These are phyloP conservation scores for Merluccius polli DNA, from an alignment of 2,797 vertebrate genomes.

Conservation along the genomic window DNA sequence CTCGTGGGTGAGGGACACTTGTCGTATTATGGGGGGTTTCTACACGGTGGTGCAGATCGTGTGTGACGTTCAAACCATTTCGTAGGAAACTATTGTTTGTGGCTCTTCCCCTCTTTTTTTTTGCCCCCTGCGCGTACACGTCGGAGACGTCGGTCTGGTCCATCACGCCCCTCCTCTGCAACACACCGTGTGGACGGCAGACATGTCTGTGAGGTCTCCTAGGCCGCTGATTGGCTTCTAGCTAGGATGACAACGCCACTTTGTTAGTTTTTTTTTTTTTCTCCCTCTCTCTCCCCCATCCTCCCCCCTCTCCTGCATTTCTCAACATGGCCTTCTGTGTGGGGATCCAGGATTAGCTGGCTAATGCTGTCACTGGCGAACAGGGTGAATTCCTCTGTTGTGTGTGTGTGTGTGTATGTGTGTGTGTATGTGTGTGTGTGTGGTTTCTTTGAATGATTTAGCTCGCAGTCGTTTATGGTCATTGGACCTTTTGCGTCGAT, in stretches of 20 bases:
- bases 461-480: not conserved
- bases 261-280: conserved; percentile 58
- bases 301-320: conserved; percentile 39
- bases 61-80: not conserved
- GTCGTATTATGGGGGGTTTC: too few species aligned
- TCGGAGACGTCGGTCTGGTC: conserved; percentile 61
- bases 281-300: too few species aligned
- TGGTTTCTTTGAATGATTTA: not conserved
- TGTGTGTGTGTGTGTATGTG: too few species aligned
- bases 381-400: not conserved
- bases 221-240: conserved; percentile 64
- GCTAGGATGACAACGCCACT: conserved; percentile 66
- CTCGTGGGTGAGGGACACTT: too few species aligned
- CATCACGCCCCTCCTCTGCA: conserved; percentile 49
- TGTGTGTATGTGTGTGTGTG: too few species aligned
- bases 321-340: conserved; percentile 69
- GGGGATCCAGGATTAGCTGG: conserved; percentile 22
- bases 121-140: conserved; percentile 69
- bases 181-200: conserved; percentile 51
- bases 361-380: conserved; percentile 32
- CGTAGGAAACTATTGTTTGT: conserved; percentile 64
- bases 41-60: not conserved
- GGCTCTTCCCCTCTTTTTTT: conserved; percentile 55
- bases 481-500: not conserved
- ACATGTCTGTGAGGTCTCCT: conserved; percentile 46